A percentile compares a stretch with the other conserved stretches of the same genome.
These are phyloP conservation scores for Rallus limicola DNA, from an alignment of 2,113 vertebrate species.

Conservation along the genomic window DNA sequence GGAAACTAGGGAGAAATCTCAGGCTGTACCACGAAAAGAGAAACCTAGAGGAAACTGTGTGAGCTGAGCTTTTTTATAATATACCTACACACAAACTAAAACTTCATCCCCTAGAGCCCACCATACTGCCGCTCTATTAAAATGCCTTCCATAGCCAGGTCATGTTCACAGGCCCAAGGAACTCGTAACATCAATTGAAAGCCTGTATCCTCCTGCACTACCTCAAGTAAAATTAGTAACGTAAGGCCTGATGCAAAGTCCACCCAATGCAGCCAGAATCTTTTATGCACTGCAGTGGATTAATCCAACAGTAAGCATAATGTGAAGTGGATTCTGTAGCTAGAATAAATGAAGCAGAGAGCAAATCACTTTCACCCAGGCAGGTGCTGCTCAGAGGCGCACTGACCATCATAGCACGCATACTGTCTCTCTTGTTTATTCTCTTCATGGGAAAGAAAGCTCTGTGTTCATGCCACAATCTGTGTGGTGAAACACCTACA, in stretches of 20 bases:
- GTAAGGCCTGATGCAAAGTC: not conserved
- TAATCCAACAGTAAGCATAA: fast-evolving
- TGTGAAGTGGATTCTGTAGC: not conserved
- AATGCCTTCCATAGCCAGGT: not conserved
- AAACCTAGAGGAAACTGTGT: not conserved
- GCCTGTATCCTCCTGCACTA: not conserved
- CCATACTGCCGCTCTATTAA: not conserved
- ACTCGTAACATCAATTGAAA: not conserved
- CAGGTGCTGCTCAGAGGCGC: not conserved
- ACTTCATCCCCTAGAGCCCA: not conserved
- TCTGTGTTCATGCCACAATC: not conserved
- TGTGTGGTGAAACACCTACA: not conserved
- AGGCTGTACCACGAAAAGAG: not conserved
- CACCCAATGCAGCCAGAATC: not conserved
- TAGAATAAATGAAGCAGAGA: not conserved
- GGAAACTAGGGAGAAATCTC: not conserved
- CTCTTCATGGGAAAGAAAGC: not conserved
- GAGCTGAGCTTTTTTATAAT: not conserved
- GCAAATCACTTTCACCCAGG: not conserved
- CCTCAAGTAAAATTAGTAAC: not conserved
- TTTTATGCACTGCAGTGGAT: not conserved
- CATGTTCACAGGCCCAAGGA: not conserved
- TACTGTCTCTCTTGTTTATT: not conserved
- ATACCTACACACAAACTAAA: not conserved
- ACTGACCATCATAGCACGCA: not conserved